Evolutionary conservation across 2,888 invertebrate genomes (phyloP), one percentile per base, ranked within the genome.

Genomic region (Drosophila nr. perissopoda): DNA sequence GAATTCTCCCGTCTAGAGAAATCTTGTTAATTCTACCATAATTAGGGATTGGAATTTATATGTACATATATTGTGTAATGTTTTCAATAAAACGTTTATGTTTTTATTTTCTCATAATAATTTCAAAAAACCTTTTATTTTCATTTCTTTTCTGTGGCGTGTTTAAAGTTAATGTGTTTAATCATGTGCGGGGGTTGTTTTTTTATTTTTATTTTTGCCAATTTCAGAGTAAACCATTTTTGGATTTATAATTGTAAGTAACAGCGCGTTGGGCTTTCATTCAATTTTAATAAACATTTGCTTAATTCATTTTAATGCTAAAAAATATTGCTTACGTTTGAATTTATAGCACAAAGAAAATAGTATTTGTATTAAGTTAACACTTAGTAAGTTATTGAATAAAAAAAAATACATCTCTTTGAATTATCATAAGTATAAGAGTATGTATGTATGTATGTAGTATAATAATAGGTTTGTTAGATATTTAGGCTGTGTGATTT

Each of bases 261-360:
- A 58, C 36, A 65, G 45, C 65, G 49, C 66, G 31, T 33, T 74
- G 40, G 74, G 42, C 48, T 60, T 77, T n/a, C 34, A 54, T 49
- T 36, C 51, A 62, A 18, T 53, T 11, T 42, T 60, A 61, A 53
- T 61, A 38, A 62, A 42, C 40, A 61, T 58, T 76, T 45, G 40
- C 65, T 63, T 65, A 61, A 45, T 27, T 58, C 51, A 45, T 34
- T 69, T 56, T 40, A 80, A 82, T 70, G 71, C 73, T 71, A 86
- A 78, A 78, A 66, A 70, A 75, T 86, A 88, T 88, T 86, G 86
- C 87, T 86, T 83, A 60, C 58, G 53, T 62, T 86, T 73, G 69
- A 73, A 73, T 73, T 62, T 58, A 72, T 75, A 72, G 71, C 69
- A 74, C 64, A 72, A 69, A 49, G 51, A 62, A 82, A 84, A 62